Evolutionary conservation across 2,888 invertebrate species (phyloP).

Genomic region (Scotopteryx bipunctaria): DNA sequence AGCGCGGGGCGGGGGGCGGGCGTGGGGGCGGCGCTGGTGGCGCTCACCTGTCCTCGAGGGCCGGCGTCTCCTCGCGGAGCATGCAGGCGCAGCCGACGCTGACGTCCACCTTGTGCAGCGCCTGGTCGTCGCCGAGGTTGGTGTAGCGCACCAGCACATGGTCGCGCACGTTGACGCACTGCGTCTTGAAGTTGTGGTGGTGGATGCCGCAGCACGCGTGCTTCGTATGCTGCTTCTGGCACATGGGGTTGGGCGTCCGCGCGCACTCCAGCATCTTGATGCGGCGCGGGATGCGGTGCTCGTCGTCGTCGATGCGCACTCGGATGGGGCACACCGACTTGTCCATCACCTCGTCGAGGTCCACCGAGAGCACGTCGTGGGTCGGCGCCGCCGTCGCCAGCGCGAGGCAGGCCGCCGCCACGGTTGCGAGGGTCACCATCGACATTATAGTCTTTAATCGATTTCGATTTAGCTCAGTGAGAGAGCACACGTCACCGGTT

Average conservation of each 20-base stretch:
- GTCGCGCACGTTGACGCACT: slow-evolving; percentile 73
- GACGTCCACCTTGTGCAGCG: slow-evolving; percentile 49
- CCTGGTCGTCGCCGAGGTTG: slow-evolving; percentile 39
- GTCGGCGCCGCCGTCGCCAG: slow-evolving; percentile 29
- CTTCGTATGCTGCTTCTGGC: slow-evolving; percentile 51
- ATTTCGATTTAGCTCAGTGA: not conserved
- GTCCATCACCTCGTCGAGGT: slow-evolving; percentile 57
- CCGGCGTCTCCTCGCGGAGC: slow-evolving; percentile 50
- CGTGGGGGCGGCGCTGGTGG: slow-evolving; percentile 36
- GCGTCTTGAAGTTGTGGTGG: slow-evolving; percentile 56
- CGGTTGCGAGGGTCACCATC: slow-evolving; percentile 30
- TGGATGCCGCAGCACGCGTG: slow-evolving; percentile 68
- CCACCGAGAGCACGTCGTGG: slow-evolving; percentile 43
- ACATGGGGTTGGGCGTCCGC: slow-evolving; percentile 56
- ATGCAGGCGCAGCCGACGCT: slow-evolving; percentile 75
- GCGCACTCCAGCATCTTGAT: slow-evolving; percentile 71
- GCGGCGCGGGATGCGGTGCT: slow-evolving; percentile 61
- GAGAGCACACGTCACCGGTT: slow-evolving; percentile 25
- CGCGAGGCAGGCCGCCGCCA: slow-evolving; percentile 34
- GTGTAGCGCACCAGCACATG: slow-evolving; percentile 62
- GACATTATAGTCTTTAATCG: slow-evolving; percentile 10
- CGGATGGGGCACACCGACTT: slow-evolving; percentile 69
- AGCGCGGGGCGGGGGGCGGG: slow-evolving; percentile 32
- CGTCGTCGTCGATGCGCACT: slow-evolving; percentile 57
- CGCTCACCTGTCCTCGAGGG: slow-evolving; percentile 44